Base-by-base conservation (phyloP, 2,113 vertebrate genomes). In the Sander vitreus region DNA sequence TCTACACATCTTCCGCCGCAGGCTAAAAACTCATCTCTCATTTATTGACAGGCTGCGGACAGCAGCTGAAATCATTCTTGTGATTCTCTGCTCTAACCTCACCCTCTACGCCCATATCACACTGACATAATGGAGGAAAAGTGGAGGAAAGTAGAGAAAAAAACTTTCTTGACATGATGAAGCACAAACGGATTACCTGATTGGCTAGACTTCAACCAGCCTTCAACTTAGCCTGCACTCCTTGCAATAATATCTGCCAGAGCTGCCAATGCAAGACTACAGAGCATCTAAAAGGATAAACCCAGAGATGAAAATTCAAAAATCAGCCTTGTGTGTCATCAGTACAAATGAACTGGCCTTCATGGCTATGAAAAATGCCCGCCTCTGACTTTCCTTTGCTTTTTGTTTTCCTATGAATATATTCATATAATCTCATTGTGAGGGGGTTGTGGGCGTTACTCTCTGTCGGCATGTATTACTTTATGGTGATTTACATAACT, bases 381-480 rank as follows among this genome's bases (percentile, higher is more conserved):
- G 64, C 85, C 81, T 82, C 75, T 2, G n/a, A 88, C 47, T 87
- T 80, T 73, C 58, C 78, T 72, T 30, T 78, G 75, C 27, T 67
- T 60, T 79, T 85, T 87, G 84, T 85, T 83, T 57, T 76, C 75
- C 84, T 73, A 93, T 93, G 88, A 93, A 95, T 92, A 89, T 89
- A 93, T 94, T 93, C 84, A 92, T 93, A 91, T 90, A 76, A 92
- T 93, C 78, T 88, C 66, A 84, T 77, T 89, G 89, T 76, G 73
- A 76, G 71, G 84, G 59, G 48, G 81, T 53, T 84, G 80, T 65
- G 71, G 77, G 85, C 76, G 86, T 93, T 91, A 77, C 73, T 93
- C 87, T 87, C 51, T 81, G 87, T 85, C 81, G 27, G 23, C 51
- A 25, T 13, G 57, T 39, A 65, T 87, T 73, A 84, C 58, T 88